Percentiles rank a stretch among this genome's conserved stretches.
Evolutionary conservation across 35 echinoderm and acorn worm species (phyloP).

Genomic region (Acanthaster planci): DNA sequence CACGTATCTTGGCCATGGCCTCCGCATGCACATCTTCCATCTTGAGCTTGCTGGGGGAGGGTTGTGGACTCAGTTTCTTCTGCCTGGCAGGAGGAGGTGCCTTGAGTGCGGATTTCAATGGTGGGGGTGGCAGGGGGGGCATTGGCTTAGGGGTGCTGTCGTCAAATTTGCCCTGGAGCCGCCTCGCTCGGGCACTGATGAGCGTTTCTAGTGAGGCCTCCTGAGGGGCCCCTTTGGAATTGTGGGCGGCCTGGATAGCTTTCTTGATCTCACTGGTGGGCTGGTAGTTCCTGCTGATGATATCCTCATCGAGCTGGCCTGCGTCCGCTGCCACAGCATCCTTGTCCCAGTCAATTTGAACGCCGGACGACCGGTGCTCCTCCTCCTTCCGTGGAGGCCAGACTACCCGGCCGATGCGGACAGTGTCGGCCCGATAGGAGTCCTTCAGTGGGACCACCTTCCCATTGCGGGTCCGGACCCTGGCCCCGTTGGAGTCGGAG

Average conservation of each 20-base stretch:
- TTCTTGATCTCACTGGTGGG: constrained; percentile 35
- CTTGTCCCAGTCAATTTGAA: constrained; percentile 9
- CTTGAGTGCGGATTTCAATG: constrained; percentile 23
- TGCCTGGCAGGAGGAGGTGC: constrained; percentile 20
- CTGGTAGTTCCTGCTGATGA: background rate
- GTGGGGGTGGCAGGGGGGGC: background rate
- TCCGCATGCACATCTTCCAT: background rate
- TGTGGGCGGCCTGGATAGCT: background rate
- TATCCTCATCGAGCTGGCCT: background rate
- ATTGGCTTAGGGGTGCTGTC: background rate
- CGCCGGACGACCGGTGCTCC: background rate
- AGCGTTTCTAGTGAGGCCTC: constrained; percentile 8
- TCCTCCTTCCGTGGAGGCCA: constrained; percentile 51
- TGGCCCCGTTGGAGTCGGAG: background rate
- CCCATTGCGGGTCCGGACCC: background rate
- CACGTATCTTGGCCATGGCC: background rate
- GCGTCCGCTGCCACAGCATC: background rate
- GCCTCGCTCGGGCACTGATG: constrained; percentile 21
- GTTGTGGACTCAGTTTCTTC: background rate
- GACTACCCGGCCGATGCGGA: constrained; percentile 44
- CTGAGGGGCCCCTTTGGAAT: background rate
- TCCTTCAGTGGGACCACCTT: constrained; percentile 35
- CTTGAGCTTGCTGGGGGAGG: background rate
- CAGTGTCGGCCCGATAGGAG: constrained; percentile 25
- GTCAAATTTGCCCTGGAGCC: background rate